A percentile compares a stretch with the other conserved stretches of the same genome.
Evolutionary conservation across 1,140 invertebrate species (phyloP).

Genomic region (Proales similis): DNA sequence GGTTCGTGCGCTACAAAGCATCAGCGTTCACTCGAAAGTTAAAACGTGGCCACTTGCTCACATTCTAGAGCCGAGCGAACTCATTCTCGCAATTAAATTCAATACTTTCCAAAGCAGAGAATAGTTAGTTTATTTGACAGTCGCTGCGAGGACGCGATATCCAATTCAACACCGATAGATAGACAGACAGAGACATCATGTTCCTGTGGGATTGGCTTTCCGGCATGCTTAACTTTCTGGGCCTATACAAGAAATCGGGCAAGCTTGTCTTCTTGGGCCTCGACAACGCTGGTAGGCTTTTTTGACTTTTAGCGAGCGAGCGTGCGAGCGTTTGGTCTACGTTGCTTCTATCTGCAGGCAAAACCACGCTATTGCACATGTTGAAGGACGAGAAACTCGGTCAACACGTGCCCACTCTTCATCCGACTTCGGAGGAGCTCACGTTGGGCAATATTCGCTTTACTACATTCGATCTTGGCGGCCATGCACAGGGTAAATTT

Average conservation of each 20-base stretch:
- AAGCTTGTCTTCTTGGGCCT: conserved; percentile 93
- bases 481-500: conserved; percentile 74
- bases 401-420: conserved; percentile 95
- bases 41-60: no score
- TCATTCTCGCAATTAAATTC: no score
- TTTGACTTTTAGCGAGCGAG: background rate
- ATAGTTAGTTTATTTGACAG: no score
- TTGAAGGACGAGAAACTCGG: conserved; percentile 97
- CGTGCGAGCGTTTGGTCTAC: conserved; percentile 1
- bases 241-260: conserved; percentile 92
- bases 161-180: no score
- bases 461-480: conserved; percentile 98
- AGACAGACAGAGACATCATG: conserved; percentile 58
- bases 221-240: conserved; percentile 36
- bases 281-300: conserved; percentile 87
- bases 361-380: conserved; percentile 98
- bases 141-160: no score
- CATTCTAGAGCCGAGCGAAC: no score
- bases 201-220: conserved; percentile 93
- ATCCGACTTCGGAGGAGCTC: conserved; percentile 98
- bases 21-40: no score
- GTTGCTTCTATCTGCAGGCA: background rate
- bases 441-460: conserved; percentile 98
- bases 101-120: no score
- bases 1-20: no score